These are phyloP conservation scores for Scolopax bukidnonensis DNA, from an alignment of 2,797 vertebrate species.

Conservation along the genomic window DNA sequence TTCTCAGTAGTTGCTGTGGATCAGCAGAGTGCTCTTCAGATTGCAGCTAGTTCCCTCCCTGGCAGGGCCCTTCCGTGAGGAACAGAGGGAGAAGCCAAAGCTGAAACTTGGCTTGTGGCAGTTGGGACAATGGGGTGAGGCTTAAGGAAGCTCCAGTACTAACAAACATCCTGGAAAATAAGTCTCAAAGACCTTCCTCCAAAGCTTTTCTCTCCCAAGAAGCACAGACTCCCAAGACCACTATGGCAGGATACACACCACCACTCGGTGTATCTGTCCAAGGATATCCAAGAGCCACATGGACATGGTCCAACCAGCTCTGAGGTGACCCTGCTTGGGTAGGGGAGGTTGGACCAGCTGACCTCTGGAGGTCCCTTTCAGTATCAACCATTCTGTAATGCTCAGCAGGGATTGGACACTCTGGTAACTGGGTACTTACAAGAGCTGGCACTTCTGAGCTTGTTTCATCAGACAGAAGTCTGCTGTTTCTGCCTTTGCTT, in stretches of 20 bases:
- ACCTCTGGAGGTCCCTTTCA: neutral
- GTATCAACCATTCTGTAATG: neutral
- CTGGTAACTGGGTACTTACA: slow-evolving; percentile 73
- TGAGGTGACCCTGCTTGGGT: neutral
- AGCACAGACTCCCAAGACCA: neutral
- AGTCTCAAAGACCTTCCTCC: neutral
- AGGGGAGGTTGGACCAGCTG: rapidly evolving
- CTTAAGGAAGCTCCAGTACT: neutral
- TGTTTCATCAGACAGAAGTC: slow-evolving; percentile 78
- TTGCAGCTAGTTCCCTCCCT: neutral
- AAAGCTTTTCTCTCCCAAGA: neutral
- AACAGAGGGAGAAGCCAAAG: neutral
- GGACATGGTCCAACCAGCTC: neutral
- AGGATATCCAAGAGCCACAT: neutral
- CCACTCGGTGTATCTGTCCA: neutral
- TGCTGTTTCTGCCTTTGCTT: slow-evolving; percentile 58
- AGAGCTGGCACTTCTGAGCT: slow-evolving; percentile 72
- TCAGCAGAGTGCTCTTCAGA: neutral
- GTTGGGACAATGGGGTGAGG: neutral
- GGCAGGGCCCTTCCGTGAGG: neutral
- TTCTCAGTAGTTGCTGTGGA: neutral
- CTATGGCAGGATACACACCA: neutral
- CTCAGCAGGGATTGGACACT: neutral
- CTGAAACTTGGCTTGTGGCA: neutral
- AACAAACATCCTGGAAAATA: neutral